These are phyloP conservation scores for Pteromalus puparum DNA, from an alignment of 1,140 invertebrate species.

Conservation along the genomic window DNA sequence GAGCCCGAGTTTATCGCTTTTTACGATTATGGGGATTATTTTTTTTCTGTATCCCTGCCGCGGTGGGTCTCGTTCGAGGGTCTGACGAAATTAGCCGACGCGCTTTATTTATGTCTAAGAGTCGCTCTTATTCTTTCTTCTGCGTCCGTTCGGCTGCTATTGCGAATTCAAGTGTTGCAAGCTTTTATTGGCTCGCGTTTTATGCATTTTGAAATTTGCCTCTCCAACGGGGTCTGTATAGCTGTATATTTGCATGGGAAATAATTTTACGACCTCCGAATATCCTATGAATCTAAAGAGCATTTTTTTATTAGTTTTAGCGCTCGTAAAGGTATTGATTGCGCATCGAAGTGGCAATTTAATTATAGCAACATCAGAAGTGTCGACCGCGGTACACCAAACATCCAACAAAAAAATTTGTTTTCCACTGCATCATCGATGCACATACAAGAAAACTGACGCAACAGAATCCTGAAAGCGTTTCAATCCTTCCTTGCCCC, in stretches of 20 bases:
- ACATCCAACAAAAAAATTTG: too few species aligned
- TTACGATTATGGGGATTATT: slow-evolving; percentile 11
- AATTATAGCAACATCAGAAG: background rate
- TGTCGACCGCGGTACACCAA: too few species aligned
- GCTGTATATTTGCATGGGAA: background rate
- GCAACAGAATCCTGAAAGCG: background rate
- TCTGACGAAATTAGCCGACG: slow-evolving; percentile 45
- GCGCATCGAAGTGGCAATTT: background rate
- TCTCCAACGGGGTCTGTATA: background rate
- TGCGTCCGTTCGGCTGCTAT: slow-evolving; percentile 28
- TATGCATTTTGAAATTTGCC: slow-evolving; percentile 6
- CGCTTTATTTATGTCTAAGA: slow-evolving; percentile 44
- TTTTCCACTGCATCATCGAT: too few species aligned
- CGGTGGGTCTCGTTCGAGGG: background rate
- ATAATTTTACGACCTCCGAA: slow-evolving; percentile 11
- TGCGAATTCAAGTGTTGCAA: slow-evolving; percentile 23
- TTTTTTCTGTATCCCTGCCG: background rate
- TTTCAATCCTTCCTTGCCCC: background rate
- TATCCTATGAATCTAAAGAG: background rate
- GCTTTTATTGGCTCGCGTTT: slow-evolving; percentile 30
- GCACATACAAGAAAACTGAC: background rate
- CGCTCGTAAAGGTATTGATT: background rate
- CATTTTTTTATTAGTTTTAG: background rate
- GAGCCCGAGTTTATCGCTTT: slow-evolving; percentile 27
- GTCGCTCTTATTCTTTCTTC: background rate